These are phyloP conservation scores for Smutsia gigantea DNA, from an alignment of 2,797 vertebrate species.

Conservation along the genomic window DNA sequence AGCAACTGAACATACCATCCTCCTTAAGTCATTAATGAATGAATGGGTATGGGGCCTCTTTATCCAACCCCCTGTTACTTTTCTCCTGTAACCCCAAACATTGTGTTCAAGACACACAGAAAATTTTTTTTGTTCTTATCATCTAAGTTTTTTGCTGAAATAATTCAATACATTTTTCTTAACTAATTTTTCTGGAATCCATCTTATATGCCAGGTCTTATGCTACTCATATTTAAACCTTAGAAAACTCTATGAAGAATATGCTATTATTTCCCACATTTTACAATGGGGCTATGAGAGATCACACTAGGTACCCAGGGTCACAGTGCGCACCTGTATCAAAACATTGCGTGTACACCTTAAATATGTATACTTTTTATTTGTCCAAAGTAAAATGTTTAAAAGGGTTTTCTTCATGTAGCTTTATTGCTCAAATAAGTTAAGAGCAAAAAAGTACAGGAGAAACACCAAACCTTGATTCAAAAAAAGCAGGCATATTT, in stretches of 20 bases:
- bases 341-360: background rate
- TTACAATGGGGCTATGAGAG: background rate
- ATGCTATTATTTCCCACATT: background rate
- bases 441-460: background rate
- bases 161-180: background rate
- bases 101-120: background rate
- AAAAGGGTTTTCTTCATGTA: background rate
- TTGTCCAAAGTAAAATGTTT: background rate
- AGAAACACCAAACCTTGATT: constrained; percentile 21
- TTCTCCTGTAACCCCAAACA: background rate
- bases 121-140: background rate
- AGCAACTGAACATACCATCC: background rate
- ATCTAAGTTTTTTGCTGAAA: background rate
- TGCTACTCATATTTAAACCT: background rate
- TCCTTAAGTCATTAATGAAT: background rate
- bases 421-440: background rate
- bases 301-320: background rate
- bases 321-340: background rate
- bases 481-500: background rate
- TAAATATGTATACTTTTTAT: background rate
- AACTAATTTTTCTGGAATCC: background rate
- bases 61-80: background rate
- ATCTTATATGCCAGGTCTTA: background rate
- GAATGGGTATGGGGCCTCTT: background rate
- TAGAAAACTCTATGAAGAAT: background rate